These are phyloP conservation scores for Etia nguti DNA, from an alignment of 2,113 vertebrate species.

Conservation along the genomic window DNA sequence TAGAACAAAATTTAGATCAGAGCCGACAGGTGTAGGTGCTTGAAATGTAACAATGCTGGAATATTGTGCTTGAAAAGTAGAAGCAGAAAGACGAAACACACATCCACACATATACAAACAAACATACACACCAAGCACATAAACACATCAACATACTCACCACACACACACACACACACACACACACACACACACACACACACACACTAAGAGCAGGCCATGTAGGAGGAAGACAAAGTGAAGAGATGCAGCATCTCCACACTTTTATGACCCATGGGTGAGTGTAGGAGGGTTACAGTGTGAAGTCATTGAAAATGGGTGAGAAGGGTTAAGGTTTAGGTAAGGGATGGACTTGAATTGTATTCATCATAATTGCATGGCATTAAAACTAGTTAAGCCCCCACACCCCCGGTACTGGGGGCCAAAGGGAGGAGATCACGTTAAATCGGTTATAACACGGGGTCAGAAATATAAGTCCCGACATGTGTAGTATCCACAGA, in stretches of 20 bases:
- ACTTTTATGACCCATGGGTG: background rate
- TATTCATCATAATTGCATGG: background rate
- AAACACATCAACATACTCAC: background rate
- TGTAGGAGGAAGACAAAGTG: background rate
- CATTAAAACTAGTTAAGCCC: background rate
- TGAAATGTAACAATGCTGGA: background rate
- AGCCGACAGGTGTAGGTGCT: background rate
- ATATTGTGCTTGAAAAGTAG: background rate
- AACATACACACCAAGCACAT: background rate
- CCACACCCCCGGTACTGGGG: fast-evolving
- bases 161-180: background rate
- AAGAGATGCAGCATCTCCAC: background rate
- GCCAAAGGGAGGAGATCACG: background rate
- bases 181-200: too few species aligned
- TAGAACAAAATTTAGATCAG: background rate
- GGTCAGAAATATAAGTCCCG: background rate
- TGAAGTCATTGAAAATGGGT: background rate
- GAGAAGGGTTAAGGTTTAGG: background rate
- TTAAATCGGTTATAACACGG: background rate
- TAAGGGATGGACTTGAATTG: background rate
- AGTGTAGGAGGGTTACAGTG: background rate
- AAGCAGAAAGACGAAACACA: background rate
- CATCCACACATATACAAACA: background rate
- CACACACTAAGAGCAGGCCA: background rate
- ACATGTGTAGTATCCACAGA: background rate